Base-by-base conservation (phyloP, 2,797 vertebrate species). In the Tauraco hartlaubi region DNA sequence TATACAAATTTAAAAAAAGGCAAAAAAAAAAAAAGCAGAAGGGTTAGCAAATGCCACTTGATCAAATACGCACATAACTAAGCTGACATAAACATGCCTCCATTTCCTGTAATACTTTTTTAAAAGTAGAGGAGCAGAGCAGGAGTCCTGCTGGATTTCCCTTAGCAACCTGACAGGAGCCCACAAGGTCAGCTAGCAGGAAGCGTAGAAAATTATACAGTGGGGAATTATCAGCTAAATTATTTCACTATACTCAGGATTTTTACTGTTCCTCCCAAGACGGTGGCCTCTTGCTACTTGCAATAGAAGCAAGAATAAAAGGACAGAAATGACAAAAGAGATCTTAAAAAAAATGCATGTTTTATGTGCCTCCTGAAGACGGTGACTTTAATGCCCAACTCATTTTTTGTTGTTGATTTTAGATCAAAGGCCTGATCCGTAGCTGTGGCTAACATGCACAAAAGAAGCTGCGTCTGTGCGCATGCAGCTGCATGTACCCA, bases 111-210 rank as follows among this genome's bases (percentile, higher is more conserved):
- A 97, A 97, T 96, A 98, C 96, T 97, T 97, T 96, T 97, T 98
- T 92, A 90, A 97, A 98, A 98, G 97, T 97, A 96, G 96, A 98
- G 95, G 93, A 97, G 96, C 93, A 94, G 97, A 94, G 85, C 97
- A 90, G 97, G 97, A 98, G 95, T 97, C 97, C 97, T 97, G 97
- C 98, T 98, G 98, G 95, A 98, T 98, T 98, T 98, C 98, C 98
- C 98, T 98, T 98, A 98, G 98, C 98, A 98, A 98, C 97, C 98
- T 98, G 98, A 98, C 98, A 98, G 98, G 88, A 98, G 98, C 98
- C 98, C 98, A 98, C 98, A 98, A 98, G 98, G 98, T 98, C 98
- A 98, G 98, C 97, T 98, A 98, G 98, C 98, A 98, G 98, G 98
- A 98, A 98, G 97, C 93, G 52, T 93, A 98, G 97, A 98, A 98